Evolutionary conservation across 2,113 vertebrate species (phyloP).

Genomic region (Diadophis punctatus): DNA sequence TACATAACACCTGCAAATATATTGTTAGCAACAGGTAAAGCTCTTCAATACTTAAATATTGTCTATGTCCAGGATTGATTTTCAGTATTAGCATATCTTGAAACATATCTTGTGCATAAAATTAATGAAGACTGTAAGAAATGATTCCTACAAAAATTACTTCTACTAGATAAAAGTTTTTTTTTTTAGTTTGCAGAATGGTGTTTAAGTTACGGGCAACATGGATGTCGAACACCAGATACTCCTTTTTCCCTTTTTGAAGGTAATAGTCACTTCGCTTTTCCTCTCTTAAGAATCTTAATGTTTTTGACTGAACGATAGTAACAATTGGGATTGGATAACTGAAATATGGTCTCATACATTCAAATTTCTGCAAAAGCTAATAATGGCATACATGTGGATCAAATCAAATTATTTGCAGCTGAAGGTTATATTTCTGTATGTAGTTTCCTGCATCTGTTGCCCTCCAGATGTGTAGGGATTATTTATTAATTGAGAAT

Average conservation of each 20-base stretch:
- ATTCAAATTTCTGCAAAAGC: not conserved
- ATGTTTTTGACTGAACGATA: not conserved
- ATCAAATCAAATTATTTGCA: not conserved
- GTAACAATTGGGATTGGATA: not conserved
- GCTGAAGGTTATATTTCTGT: not conserved
- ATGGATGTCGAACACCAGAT: conserved; percentile 92
- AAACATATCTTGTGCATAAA: not conserved
- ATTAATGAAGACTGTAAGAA: not conserved
- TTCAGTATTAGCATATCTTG: not conserved
- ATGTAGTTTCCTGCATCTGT: not conserved
- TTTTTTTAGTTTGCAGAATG: conserved; percentile 89
- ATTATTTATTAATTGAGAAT: not conserved
- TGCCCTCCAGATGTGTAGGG: not conserved
- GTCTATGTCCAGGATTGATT: not conserved
- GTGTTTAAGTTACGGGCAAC: conserved; percentile 94
- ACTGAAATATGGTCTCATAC: not conserved
- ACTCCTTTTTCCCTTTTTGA: conserved; percentile 96
- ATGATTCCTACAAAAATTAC: not conserved
- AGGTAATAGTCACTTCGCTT: conserved; percentile 74
- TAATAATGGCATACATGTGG: not conserved
- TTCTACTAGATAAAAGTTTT: not conserved
- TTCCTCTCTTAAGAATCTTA: not conserved
- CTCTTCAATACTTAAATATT: not conserved
- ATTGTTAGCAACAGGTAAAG: not conserved
- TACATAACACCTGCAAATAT: not conserved